phyloP scores from a whole-genome alignment of 2,113 vertebrate species.

The Struthidea cinerea region DNA sequence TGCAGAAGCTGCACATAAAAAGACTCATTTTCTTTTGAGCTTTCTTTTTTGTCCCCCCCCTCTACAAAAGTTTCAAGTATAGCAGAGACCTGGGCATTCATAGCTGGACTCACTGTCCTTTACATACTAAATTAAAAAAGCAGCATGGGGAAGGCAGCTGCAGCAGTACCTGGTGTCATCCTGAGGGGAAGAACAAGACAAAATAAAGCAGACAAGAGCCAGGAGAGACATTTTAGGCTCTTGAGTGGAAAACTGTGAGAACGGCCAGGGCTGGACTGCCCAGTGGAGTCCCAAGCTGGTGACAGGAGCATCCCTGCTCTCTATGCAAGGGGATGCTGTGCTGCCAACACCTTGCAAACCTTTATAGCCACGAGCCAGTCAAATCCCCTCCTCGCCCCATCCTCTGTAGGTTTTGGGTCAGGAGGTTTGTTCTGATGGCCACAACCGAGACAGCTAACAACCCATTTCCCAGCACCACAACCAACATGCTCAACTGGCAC shows the following conservation, averaged over 20 bases:
- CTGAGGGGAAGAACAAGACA: conserved; percentile 27
- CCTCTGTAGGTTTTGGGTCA: background rate
- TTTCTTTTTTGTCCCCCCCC: background rate
- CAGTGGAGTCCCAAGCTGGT: background rate
- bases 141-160: conserved; percentile 56
- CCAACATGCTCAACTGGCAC: rapidly evolving
- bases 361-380: background rate
- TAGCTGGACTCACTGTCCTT: conserved; percentile 61
- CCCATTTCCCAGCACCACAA: background rate
- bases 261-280: background rate
- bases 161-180: conserved; percentile 68
- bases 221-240: background rate
- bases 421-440: conserved; percentile 14
- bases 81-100: conserved; percentile 59
- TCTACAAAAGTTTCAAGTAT: conserved; percentile 65
- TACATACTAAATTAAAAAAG: conserved; percentile 54
- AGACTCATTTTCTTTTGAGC: conserved; percentile 34
- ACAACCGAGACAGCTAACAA: background rate
- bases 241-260: background rate
- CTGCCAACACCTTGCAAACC: conserved; percentile 3
- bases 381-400: background rate
- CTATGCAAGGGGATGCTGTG: background rate
- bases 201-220: conserved; percentile 68
- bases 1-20: conserved; percentile 68
- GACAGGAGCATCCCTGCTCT: background rate